Evolutionary conservation across 2,888 invertebrate genomes (phyloP).

Genomic region (Acronicta alni): DNA sequence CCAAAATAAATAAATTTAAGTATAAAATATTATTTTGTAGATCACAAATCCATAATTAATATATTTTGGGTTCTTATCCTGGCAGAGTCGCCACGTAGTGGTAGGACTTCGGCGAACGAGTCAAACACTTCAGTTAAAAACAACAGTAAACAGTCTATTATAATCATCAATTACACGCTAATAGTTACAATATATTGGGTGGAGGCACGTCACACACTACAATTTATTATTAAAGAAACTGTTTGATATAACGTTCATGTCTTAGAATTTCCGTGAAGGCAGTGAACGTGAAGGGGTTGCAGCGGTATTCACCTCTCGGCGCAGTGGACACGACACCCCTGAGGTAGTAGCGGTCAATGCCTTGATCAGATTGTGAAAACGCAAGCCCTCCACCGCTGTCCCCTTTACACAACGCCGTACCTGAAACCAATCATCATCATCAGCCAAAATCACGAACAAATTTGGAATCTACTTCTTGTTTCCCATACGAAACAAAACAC

Average conservation of each 20-base stretch:
- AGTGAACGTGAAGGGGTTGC: slow-evolving; percentile 1
- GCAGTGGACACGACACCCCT: slow-evolving; percentile 70
- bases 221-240: neutral
- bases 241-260: slow-evolving; percentile 6
- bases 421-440: slow-evolving; percentile 46
- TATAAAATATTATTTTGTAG: no score
- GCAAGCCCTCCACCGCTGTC: slow-evolving; percentile 74
- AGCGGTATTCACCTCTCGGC: neutral
- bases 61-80: no score
- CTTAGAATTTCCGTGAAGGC: slow-evolving; percentile 5
- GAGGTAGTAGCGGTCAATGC: slow-evolving; percentile 64
- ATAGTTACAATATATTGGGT: no score
- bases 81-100: no score
- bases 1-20: no score
- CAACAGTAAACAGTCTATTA: no score
- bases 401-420: slow-evolving; percentile 69
- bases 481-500: no score
- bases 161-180: no score
- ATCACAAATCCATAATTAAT: no score
- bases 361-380: slow-evolving; percentile 57
- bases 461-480: neutral
- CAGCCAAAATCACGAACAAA: neutral
- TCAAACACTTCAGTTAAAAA: no score
- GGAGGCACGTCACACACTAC: no score
- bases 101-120: no score